These are phyloP conservation scores for Caenorhabditis sp. DNA, from an alignment of 2,888 invertebrate species.

Conservation along the genomic window DNA sequence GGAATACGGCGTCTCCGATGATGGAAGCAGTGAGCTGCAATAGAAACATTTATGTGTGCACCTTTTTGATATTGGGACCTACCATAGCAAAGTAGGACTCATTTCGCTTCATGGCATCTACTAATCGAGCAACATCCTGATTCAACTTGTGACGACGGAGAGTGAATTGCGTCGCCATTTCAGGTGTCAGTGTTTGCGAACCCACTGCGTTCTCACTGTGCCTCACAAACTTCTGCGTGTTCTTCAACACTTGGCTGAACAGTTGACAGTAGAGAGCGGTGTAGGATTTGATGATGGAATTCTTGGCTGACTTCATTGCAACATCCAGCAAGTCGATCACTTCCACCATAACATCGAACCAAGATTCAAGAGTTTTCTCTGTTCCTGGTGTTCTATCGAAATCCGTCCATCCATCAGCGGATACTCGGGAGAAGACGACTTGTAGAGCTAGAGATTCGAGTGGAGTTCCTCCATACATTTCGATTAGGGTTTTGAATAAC, in stretches of 20 bases:
- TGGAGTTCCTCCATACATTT: constrained; percentile 45
- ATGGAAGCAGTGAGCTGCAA: constrained; percentile 59
- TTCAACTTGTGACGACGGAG: constrained; percentile 53
- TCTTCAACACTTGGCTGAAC: constrained; percentile 53
- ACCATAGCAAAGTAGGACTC: constrained; percentile 62
- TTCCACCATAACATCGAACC: constrained; percentile 42
- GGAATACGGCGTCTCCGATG: constrained; percentile 60
- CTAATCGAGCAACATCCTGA: constrained; percentile 52
- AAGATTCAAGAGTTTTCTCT: constrained; percentile 36
- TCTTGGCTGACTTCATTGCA: constrained; percentile 46
- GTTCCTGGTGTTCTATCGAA: constrained; percentile 38
- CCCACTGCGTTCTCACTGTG: constrained; percentile 31
- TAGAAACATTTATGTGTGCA: neutral
- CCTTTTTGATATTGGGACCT: neutral
- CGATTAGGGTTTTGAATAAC: constrained; percentile 34
- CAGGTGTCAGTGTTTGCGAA: constrained; percentile 32
- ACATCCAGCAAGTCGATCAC: constrained; percentile 40
- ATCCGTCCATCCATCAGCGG: constrained; percentile 52
- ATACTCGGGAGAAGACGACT: constrained; percentile 41
- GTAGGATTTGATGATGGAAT: constrained; percentile 49
- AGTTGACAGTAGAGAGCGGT: constrained; percentile 50
- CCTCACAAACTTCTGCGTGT: constrained; percentile 46
- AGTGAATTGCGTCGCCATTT: constrained; percentile 14
- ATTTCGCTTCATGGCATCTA: constrained; percentile 59
- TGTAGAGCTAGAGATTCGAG: constrained; percentile 47